phyloP scores from a whole-genome alignment of 2,888 invertebrate genomes.

The Dasysyrphus tricinctus region DNA sequence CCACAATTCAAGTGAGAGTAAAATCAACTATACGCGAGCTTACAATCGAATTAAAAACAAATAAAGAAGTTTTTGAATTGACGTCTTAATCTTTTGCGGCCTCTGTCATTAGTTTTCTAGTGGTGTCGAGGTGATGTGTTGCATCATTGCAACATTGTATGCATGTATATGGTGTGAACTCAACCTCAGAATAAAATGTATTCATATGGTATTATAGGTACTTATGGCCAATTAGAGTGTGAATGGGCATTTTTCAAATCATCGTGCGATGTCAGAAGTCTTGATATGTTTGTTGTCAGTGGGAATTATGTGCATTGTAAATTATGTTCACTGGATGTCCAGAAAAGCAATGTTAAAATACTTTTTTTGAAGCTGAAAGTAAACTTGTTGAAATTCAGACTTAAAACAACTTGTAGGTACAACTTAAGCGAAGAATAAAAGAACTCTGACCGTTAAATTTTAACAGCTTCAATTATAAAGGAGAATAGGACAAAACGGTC shows the following conservation, averaged over 20 bases:
- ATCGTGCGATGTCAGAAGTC: not conserved
- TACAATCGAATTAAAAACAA: constrained; percentile 51
- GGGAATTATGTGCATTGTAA: too few species aligned
- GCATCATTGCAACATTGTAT: constrained; percentile 5
- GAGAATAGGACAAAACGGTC: too few species aligned
- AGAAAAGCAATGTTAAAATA: too few species aligned
- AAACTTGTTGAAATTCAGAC: too few species aligned
- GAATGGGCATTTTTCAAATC: not conserved
- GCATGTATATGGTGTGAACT: constrained; percentile 10
- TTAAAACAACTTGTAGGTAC: too few species aligned
- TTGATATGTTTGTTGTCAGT: not conserved
- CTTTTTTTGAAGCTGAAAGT: too few species aligned
- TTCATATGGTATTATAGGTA: not conserved
- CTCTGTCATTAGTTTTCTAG: constrained; percentile 28
- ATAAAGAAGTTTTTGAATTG: constrained; percentile 45
- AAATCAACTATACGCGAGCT: constrained; percentile 19
- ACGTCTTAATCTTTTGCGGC: constrained; percentile 30
- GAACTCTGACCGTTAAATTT: too few species aligned
- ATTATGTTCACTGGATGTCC: too few species aligned
- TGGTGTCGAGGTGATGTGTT: constrained; percentile 8
- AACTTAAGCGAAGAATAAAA: too few species aligned
- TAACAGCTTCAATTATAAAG: too few species aligned
- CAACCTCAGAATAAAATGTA: not conserved
- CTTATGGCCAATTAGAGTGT: not conserved
- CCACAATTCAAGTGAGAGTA: constrained; percentile 9